Conservation (phyloP, 2,113 vertebrate species). For the Pachypanchax playfairii region DNA sequence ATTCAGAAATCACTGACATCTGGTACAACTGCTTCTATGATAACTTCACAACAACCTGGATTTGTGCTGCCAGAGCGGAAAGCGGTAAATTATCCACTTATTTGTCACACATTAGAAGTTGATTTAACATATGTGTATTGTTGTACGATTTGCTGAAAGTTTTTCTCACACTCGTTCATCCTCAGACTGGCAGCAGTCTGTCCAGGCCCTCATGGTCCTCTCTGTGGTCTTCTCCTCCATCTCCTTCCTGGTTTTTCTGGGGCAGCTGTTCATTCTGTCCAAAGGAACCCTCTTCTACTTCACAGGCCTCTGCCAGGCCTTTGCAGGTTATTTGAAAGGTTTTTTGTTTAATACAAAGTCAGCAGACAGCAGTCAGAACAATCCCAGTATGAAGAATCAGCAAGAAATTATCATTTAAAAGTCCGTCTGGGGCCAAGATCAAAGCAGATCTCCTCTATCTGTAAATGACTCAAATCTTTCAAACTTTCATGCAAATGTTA, state of each 20-base stretch:
- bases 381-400: too few relatives aligned
- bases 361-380: too few relatives aligned
- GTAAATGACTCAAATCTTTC: too few relatives aligned
- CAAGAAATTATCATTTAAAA: too few relatives aligned
- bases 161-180: background rate
- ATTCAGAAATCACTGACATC: conserved; percentile 82
- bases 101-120: too few relatives aligned
- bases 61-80: conserved; percentile 78
- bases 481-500: too few relatives aligned
- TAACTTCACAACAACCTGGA: conserved; percentile 74
- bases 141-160: background rate
- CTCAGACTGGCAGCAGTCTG: conserved; percentile 86
- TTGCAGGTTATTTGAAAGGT: conserved; percentile 77
- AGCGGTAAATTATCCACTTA: conserved; percentile 74
- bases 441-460: too few relatives aligned
- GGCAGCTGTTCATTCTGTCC: conserved; percentile 84
- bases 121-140: too few relatives aligned
- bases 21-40: conserved; percentile 85
- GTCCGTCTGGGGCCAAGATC: too few relatives aligned
- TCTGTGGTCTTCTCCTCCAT: conserved; percentile 86
- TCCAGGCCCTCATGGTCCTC: conserved; percentile 89
- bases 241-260: conserved; percentile 87
- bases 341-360: background rate
- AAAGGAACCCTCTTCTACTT: conserved; percentile 87
- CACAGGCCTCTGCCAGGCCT: conserved; percentile 86